Conservation (phyloP, 2,888 invertebrate species). For the Mactromeris polynyma region DNA sequence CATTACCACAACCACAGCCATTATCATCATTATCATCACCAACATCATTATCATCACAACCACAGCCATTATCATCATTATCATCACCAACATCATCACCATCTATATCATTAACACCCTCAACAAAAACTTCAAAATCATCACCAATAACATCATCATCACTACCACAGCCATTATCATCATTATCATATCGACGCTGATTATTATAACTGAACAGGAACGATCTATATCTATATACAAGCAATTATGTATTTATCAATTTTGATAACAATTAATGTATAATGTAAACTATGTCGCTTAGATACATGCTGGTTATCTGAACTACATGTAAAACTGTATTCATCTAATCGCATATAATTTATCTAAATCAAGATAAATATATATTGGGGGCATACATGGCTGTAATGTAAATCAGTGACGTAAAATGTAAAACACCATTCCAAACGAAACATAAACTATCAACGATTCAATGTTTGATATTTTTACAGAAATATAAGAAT, state of each 20-base stretch:
- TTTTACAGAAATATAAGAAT: not conserved
- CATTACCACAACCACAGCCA: no score
- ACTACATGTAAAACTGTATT: not conserved
- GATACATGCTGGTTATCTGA: not conserved
- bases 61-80: no score
- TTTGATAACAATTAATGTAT: not conserved
- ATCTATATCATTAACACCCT: no score
- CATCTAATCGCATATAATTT: no score
- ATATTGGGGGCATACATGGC: no score
- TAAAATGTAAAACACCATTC: not conserved
- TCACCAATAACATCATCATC: not conserved
- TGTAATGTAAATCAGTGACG: no score
- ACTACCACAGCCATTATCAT: not conserved
- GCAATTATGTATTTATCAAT: not conserved
- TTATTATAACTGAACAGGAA: not conserved
- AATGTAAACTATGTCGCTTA: not conserved
- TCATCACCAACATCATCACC: no score
- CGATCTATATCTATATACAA: no score
- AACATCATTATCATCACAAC: no score
- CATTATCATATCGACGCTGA: not conserved
- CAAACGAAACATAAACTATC: not conserved
- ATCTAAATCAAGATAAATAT: no score
- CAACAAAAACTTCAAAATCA: not conserved
- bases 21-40: no score
- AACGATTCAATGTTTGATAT: not conserved